These are phyloP conservation scores for Eulacestoma nigropectus DNA, from an alignment of 2,113 vertebrate species.

Conservation along the genomic window DNA sequence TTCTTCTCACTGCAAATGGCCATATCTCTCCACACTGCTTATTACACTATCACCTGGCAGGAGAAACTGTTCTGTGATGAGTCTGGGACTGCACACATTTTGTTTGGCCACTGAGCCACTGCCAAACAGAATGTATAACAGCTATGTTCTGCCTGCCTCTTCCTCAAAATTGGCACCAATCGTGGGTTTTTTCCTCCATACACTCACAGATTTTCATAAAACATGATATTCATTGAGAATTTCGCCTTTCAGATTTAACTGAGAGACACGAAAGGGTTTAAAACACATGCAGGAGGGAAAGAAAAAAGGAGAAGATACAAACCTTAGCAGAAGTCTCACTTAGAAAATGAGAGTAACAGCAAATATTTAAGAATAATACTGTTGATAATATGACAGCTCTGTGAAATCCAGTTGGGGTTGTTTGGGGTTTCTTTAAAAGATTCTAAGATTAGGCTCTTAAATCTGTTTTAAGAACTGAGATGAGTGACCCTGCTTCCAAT, in stretches of 20 bases:
- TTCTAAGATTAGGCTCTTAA: not conserved
- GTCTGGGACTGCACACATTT: not conserved
- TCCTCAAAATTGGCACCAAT: not conserved
- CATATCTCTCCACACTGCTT: not conserved
- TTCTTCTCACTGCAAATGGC: conserved; percentile 4
- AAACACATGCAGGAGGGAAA: not conserved
- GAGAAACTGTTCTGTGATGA: conserved; percentile 16
- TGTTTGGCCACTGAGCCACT: conserved; percentile 41
- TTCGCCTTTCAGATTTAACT: not conserved
- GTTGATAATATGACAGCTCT: not conserved
- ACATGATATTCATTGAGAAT: not conserved
- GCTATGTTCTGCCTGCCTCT: conserved; percentile 44
- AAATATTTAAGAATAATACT: not conserved
- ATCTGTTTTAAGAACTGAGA: not conserved
- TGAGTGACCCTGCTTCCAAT: not conserved
- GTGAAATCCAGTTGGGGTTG: not conserved
- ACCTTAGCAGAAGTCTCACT: not conserved
- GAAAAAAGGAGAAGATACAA: not conserved
- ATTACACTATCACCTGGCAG: conserved; percentile 18
- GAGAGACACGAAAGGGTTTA: not conserved
- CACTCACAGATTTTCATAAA: not conserved
- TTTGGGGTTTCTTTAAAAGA: accelerated
- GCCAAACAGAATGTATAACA: conserved; percentile 47
- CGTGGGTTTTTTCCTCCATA: not conserved
- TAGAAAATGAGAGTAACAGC: not conserved